Percentiles rank a stretch among this genome's conserved stretches.
phyloP scores from a whole-genome alignment of 2,113 vertebrate genomes.

The Oryzias woworae region DNA sequence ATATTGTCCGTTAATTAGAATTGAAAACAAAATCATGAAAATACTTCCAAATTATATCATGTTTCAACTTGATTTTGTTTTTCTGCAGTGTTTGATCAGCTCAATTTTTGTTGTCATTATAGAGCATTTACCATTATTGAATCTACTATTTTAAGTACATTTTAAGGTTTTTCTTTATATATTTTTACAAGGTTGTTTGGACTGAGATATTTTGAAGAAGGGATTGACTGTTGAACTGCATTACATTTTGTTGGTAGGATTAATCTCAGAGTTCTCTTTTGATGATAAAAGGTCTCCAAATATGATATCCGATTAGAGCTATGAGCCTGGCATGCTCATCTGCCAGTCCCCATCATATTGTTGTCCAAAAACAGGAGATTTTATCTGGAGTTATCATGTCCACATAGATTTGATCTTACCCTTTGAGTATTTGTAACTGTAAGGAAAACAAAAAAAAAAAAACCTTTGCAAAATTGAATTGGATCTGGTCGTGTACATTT shows the following conservation, averaged over 20 bases:
- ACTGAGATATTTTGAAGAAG: neutral
- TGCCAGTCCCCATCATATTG: conserved; percentile 10
- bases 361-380: conserved; percentile 9
- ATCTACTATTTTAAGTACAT: no score
- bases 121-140: no score
- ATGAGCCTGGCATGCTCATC: conserved; percentile 16
- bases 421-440: conserved; percentile 35
- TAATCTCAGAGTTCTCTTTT: conserved; percentile 49
- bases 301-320: conserved; percentile 46
- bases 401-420: conserved; percentile 33
- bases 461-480: conserved; percentile 19
- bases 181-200: conserved; percentile 11
- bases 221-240: conserved; percentile 1
- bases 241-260: conserved; percentile 31
- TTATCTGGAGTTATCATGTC: conserved; percentile 39
- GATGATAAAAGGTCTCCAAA: conserved; percentile 46
- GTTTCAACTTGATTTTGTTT: no score
- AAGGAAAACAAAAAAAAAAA: conserved; percentile 39
- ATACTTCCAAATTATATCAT: no score
- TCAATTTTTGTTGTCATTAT: no score
- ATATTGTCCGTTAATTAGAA: no score
- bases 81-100: no score
- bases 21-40: no score
- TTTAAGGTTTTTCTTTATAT: no score
- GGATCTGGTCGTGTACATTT: conserved; percentile 1